These are phyloP conservation scores for Oegoconia quadripuncta DNA, from an alignment of 2,888 invertebrate genomes.

Conservation along the genomic window DNA sequence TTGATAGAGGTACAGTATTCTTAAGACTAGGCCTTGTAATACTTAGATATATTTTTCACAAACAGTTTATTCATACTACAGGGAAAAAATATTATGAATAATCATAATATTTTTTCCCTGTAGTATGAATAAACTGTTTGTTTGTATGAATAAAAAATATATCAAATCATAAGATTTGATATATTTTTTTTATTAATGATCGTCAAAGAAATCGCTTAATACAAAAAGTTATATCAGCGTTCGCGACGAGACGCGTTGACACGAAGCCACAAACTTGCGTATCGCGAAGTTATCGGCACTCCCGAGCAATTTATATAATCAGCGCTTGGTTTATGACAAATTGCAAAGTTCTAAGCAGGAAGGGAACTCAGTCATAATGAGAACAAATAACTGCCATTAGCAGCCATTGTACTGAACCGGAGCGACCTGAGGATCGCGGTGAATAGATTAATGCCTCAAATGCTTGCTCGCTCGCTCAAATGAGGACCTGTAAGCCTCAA, in stretches of 20 bases:
- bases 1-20: too few species aligned
- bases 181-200: too few species aligned
- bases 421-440: slow-evolving; percentile 4
- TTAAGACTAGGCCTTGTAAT: too few species aligned
- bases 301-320: slow-evolving; percentile 4
- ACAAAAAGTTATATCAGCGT: too few species aligned
- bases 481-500: neutral
- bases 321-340: slow-evolving; percentile 10
- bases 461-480: neutral
- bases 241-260: neutral
- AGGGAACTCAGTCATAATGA: slow-evolving; percentile 10
- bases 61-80: too few species aligned
- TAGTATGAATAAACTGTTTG: too few species aligned
- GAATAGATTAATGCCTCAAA: slow-evolving; percentile 7
- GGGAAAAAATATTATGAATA: too few species aligned
- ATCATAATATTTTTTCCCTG: too few species aligned
- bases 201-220: too few species aligned
- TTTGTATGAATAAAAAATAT: too few species aligned
- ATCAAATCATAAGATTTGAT: too few species aligned
- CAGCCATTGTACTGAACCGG: slow-evolving; percentile 3
- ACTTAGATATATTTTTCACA: too few species aligned
- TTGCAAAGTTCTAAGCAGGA: slow-evolving; percentile 8
- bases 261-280: neutral
- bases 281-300: slow-evolving; percentile 1
- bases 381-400: slow-evolving; percentile 13